These are phyloP conservation scores for Sphaeridia pumilis DNA, from an alignment of 2,888 invertebrate species.

Conservation along the genomic window DNA sequence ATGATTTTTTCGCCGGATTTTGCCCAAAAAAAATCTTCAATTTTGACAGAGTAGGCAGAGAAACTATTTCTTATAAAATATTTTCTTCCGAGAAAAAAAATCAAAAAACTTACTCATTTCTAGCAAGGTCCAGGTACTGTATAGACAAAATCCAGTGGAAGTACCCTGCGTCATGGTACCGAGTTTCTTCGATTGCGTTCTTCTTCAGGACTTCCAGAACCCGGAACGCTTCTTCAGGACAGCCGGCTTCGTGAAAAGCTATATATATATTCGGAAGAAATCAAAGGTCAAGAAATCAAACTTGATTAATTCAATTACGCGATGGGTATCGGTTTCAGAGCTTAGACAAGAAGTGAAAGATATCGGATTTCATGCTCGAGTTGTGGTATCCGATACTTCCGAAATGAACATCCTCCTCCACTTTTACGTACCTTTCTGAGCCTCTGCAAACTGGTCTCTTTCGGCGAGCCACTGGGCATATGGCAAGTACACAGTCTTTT, in stretches of 20 bases:
- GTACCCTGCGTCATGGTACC: slow-evolving; percentile 87
- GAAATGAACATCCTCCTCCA: too few species aligned
- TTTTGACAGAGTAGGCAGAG: too few species aligned
- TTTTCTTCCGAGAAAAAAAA: not conserved
- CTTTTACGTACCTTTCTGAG: slow-evolving; percentile 77
- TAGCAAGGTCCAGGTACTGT: slow-evolving; percentile 66
- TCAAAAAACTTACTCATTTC: slow-evolving; percentile 14
- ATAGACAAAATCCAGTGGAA: slow-evolving; percentile 84
- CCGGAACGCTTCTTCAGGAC: slow-evolving; percentile 74
- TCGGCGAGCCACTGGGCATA: slow-evolving; percentile 93
- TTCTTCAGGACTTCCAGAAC: slow-evolving; percentile 77
- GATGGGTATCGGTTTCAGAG: too few species aligned
- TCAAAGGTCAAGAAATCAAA: too few species aligned
- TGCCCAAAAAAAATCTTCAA: too few species aligned
- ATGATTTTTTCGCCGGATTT: too few species aligned
- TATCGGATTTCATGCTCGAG: too few species aligned
- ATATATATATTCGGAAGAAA: too few species aligned
- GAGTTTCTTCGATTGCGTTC: slow-evolving; percentile 78
- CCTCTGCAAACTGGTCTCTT: slow-evolving; percentile 89
- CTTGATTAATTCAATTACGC: too few species aligned
- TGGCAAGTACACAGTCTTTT: slow-evolving; percentile 81
- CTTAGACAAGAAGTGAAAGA: too few species aligned
- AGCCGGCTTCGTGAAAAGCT: slow-evolving; percentile 95
- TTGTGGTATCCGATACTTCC: too few species aligned
- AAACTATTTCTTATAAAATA: too few species aligned